These are phyloP conservation scores for Oncorhynchus clarkii DNA, from an alignment of 2,113 vertebrate species.

Conservation along the genomic window DNA sequence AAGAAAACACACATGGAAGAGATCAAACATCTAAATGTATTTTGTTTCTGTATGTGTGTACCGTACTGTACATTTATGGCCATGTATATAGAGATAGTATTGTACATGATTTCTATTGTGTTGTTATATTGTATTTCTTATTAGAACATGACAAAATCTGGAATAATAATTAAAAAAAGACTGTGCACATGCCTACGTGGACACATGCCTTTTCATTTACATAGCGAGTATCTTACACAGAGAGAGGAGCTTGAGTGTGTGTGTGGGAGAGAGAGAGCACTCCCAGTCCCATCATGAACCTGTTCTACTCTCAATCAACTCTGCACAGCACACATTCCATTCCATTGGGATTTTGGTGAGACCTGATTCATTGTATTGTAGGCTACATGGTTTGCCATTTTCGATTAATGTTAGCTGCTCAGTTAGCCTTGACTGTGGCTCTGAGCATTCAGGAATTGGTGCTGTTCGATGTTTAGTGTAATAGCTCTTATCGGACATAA, in stretches of 20 bases:
- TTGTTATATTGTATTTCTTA: constrained; percentile 59
- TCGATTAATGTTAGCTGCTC: too few species aligned
- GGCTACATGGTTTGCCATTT: constrained; percentile 9
- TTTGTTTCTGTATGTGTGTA: constrained; percentile 69
- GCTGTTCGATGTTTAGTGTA: not conserved
- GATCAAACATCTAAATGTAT: constrained; percentile 53
- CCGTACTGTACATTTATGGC: constrained; percentile 67
- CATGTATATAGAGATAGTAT: constrained; percentile 71
- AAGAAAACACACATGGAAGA: constrained; percentile 44
- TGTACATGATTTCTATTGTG: constrained; percentile 72
- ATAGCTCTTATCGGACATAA: not conserved
- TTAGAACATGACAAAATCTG: constrained; percentile 65
- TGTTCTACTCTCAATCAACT: too few species aligned
- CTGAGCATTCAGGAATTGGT: too few species aligned
- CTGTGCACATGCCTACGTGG: too few species aligned
- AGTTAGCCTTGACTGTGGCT: too few species aligned
- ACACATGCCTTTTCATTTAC: too few species aligned
- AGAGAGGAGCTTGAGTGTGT: too few species aligned
- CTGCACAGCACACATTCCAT: too few species aligned
- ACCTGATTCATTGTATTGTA: constrained; percentile 4
- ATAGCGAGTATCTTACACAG: too few species aligned
- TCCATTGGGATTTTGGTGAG: not conserved
- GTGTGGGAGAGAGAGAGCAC: too few species aligned
- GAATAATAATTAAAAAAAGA: constrained; percentile 54
- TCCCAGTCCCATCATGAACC: too few species aligned